Evolutionary conservation across 2,113 vertebrate genomes (phyloP).

Genomic region (Pelvicachromis taeniatus): DNA sequence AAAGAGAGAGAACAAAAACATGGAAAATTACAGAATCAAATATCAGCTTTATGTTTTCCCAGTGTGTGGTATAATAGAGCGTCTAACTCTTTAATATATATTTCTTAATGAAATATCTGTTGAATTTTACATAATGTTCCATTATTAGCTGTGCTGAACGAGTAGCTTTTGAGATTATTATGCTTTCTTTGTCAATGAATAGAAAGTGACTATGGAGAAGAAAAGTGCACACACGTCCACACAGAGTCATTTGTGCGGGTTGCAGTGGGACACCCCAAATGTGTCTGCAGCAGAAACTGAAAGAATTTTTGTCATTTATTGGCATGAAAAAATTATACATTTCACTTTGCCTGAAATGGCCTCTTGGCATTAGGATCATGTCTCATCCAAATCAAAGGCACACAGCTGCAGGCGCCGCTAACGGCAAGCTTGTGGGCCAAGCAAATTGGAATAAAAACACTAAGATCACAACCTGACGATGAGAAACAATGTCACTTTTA

Average conservation of each 20-base stretch:
- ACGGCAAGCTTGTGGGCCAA: slow-evolving; percentile 19
- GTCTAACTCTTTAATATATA: background rate
- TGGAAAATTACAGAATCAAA: background rate
- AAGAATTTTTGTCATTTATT: background rate
- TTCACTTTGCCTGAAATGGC: slow-evolving; percentile 21
- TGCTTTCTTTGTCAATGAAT: background rate
- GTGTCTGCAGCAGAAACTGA: background rate
- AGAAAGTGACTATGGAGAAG: background rate
- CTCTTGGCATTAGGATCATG: slow-evolving; percentile 24
- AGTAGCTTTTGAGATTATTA: background rate
- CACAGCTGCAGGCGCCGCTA: slow-evolving; percentile 47
- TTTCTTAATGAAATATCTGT: background rate
- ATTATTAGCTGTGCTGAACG: background rate
- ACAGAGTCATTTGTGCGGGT: background rate
- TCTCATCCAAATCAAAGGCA: slow-evolving; percentile 38
- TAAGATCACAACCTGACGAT: slow-evolving; percentile 5
- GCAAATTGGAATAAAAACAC: slow-evolving; percentile 41
- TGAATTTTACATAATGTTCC: background rate
- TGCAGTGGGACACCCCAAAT: background rate
- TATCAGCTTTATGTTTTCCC: background rate
- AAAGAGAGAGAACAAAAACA: background rate
- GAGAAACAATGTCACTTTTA: slow-evolving; percentile 7
- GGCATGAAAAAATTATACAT: background rate
- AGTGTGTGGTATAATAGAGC: background rate
- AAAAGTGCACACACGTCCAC: background rate